Evolutionary conservation across 2,797 vertebrate genomes (phyloP), one percentile per base, ranked within the genome.

Genomic region (Delichon dasypus): DNA sequence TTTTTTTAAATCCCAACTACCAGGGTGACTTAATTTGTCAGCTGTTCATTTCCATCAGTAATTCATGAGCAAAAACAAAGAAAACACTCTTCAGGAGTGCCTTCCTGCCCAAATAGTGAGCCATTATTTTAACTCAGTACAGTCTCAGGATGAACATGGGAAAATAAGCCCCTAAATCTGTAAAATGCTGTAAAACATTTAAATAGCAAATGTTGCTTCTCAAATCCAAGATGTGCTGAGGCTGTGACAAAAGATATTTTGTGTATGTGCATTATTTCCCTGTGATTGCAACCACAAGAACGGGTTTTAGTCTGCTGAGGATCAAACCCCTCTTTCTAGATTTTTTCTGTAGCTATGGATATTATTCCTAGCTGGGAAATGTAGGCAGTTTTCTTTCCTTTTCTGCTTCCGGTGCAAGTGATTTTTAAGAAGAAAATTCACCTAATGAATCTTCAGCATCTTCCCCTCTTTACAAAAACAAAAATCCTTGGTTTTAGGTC

Each of bases 1-100:
- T 38, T n/a, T n/a, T n/a, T n/a, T n/a, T n/a, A n/a, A 10, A 3
- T 4, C 27, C 9, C 3, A 57, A 29, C 15, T 50, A 66, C 44
- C 23, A 78, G 48, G 9, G n/a, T 84, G 76, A 91, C 40, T 92
- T 91, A 89, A 78, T 93, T 95, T 89, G 29, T 87, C 92, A 97
- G 88, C 76, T 93, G 75, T 88, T 96, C 76, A 54, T 80, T 97
- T 96, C 89, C 76, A 89, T 96, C 85, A 92, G 55, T 93, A 89
- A 80, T 85, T 91, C 72, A 72, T 60, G 25, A 93, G 36, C 51
- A 85, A 95, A 95, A 94, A 19, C 54, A 88, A 93, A 93, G 47
- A 67, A 84, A 89, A 81, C 40, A 65, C 81, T 95, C 88, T 88
- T 84, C 75, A 82, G 78, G 87, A 94, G 67, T 90, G 65, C 30